phyloP scores from a whole-genome alignment of 2,888 invertebrate species.

The Erebia epiphron region DNA sequence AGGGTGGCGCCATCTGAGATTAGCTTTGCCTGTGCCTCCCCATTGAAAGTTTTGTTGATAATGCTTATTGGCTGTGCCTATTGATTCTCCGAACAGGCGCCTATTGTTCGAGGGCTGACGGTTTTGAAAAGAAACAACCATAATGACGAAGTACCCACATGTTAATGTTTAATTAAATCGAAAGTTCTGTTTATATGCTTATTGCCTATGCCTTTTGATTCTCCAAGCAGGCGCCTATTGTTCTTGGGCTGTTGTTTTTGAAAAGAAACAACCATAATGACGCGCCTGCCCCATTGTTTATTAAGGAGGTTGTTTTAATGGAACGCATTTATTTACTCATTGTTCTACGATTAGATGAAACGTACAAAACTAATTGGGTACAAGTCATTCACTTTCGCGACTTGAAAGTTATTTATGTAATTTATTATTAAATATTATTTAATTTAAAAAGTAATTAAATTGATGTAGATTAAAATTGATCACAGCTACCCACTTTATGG shows the following conservation, averaged over 20 bases:
- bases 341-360: slow-evolving; percentile 48
- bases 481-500: too few species aligned
- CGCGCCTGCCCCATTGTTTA: slow-evolving; percentile 47
- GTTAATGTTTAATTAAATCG: neutral
- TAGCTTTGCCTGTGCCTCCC: too few species aligned
- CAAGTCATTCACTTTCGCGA: slow-evolving; percentile 19
- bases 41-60: neutral
- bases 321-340: slow-evolving; percentile 56
- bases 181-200: slow-evolving; percentile 9
- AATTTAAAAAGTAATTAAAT: too few species aligned
- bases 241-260: slow-evolving; percentile 38
- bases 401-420: too few species aligned
- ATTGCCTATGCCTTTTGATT: slow-evolving; percentile 33
- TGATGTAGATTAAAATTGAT: too few species aligned
- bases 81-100: slow-evolving; percentile 31
- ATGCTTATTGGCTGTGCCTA: slow-evolving; percentile 25
- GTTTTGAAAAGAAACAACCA: slow-evolving; percentile 41
- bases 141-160: slow-evolving; percentile 31
- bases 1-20: too few species aligned
- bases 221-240: slow-evolving; percentile 33
- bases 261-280: slow-evolving; percentile 41
- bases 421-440: neutral
- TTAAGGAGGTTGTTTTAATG: slow-evolving; percentile 52
- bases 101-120: slow-evolving; percentile 38
- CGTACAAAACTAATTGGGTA: slow-evolving; percentile 32